Base-by-base conservation (phyloP, 1,140 invertebrate species). In the Apis florea region DNA sequence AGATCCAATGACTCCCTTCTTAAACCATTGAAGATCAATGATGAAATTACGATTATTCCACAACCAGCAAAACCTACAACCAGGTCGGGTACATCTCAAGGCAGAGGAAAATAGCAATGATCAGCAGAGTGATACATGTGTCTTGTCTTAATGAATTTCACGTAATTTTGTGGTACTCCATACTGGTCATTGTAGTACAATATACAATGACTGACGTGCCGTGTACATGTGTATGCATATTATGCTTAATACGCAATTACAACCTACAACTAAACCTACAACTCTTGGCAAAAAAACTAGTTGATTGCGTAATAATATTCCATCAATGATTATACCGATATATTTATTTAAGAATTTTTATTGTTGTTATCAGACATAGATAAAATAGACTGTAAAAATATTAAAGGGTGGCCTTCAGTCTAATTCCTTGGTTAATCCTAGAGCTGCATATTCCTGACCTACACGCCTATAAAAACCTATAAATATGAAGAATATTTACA, bases 1-100 rank as follows among this genome's bases (percentile, higher is more conserved):
- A 92, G 94, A 89, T 95, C 95, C 77, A 94, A 94, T 82, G 96
- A 97, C 87, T 95, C 96, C n/a, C 91, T 96, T 79, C 91, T 97
- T 70, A 97, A 97, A 90, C 97, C 97, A 61, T 93, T 98, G 61
- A 98, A 98, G 93, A 98, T 98, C 84, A 98, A 98, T 93, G 97
- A 98, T 93, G 97, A 98, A 93, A 98, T 98, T 84, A 98, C 97
- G 79, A 98, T 98, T 87, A 98, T 98, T 94, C 97, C 97, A 83
- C 97, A 98, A 91, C 97, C 97, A 79, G 95, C 95, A n/a, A 95
- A 95, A 86, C 90, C 93, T 49, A 91, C 91, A 72, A 92, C 91
- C 58, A 92, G 93, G 89, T 92, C 91, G 40, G 88, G 88, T 64
- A 83, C 85, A 69, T 91, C 89, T 69, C 89, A 92, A 86, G 85